Evolutionary conservation across 2,888 invertebrate species (phyloP), one percentile per base, ranked within the genome.

Genomic region (Masnerella sp.): DNA sequence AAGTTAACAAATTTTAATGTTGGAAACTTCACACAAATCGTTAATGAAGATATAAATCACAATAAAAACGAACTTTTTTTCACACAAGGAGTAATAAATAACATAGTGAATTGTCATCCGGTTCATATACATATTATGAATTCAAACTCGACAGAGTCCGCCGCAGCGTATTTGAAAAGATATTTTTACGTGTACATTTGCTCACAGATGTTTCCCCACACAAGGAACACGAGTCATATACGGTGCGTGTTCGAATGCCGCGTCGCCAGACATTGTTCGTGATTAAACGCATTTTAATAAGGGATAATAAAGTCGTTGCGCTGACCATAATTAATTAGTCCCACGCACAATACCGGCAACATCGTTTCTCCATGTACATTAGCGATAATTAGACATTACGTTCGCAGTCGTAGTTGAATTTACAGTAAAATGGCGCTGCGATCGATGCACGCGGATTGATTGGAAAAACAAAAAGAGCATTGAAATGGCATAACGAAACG

Each of bases 221-320:
- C n/a, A n/a, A n/a, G n/a, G n/a, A n/a, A n/a, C n/a, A n/a, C n/a
- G 17, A 40, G 38, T 61, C 18, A 34, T 61, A 61, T 47, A 17
- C 47, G 25, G 14, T 18, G 25, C 61, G 14, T 40, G 49, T 25
- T 34, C n/a, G 20, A 32, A 49, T 49, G 12, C 49, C 40, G 18
- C 25, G 40, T 20, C 20, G 25, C 28, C 14, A 38, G 11, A 38
- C 47, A 61, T 61, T 58, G 56, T 58, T 49, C 45, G 30, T 49
- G 30, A 28, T 40, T 49, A 40, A 49, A 49, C 30, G 28, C 20
- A 30, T 25, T 17, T 32, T 30, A 59, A 45, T 32, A 34, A n/a
- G 14, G 17, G 15, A 7, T 11, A 38, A 38, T 38, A 17, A 25
- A 34, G 14, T 12, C 52, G 15, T 52, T 25, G 15, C 38, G 11